Evolutionary conservation across 2,113 vertebrate genomes (phyloP), one percentile per base, ranked within the genome.

Genomic region (Equus quagga): DNA sequence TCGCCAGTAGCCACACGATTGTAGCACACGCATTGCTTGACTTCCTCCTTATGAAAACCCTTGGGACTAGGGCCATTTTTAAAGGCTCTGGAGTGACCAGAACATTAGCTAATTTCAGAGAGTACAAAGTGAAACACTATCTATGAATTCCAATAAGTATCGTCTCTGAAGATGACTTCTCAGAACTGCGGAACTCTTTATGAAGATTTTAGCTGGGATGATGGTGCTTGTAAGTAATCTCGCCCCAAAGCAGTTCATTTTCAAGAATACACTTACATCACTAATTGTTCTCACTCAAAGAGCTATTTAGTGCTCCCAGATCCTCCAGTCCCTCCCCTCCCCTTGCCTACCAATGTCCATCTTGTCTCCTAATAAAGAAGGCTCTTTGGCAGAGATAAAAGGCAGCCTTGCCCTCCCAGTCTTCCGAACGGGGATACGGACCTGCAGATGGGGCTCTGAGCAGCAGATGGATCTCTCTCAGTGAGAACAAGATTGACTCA

Each of bases 261-360:
- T 98, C 98, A 97, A 98, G 98, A 98, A 98, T 86, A 99, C 98
- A 98, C 98, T 99, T 98, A 98, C 98, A 65, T 98, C 98, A 97
- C 98, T 99, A 99, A 99, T 99, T 99, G 98, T 98, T 98, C 98
- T 98, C 98, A 98, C 98, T 98, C 98, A 98, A 98, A 99, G 97
- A 99, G 98, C 97, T 98, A 95, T 98, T 98, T 98, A 99, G 98
- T 98, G 98, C 98, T 97, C 98, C 92, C 83, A 98, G 98, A 84
- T 97, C 97, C 97, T 98, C 97, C 97, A 65, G 93, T 95, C 89
- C 96, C 96, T 93, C 95, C 89, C 96, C 96, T 94, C 96, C 96
- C 97, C 91, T 97, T 76, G 3, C 94, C 97, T 70, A 0, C 96
- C 91, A 80, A 46, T 2, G 13, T 98, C 96, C 97, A 91, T 94